Conservation (phyloP, 2,797 vertebrate genomes). For the Mionectes olivaceus region DNA sequence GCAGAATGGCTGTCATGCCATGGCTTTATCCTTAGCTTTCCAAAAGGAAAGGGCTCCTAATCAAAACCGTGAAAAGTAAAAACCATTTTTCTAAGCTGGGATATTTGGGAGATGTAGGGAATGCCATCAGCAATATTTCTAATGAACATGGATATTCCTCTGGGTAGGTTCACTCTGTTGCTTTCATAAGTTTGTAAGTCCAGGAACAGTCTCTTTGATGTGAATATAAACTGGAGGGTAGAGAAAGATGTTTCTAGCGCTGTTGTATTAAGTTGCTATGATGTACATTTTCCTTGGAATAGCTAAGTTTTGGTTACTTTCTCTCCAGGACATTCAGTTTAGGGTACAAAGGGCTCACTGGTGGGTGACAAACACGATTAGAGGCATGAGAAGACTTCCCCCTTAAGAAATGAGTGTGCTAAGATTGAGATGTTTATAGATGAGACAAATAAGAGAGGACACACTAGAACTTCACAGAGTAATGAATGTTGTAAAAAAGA, state of each 20-base stretch:
- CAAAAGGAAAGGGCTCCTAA: not conserved
- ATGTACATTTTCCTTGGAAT: not conserved
- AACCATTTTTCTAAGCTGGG: not conserved
- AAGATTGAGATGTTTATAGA: conserved; percentile 45
- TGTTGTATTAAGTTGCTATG: not conserved
- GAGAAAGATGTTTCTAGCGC: not conserved
- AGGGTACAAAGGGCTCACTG: not conserved
- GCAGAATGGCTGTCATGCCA: not conserved
- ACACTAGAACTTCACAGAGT: not conserved
- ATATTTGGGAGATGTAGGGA: not conserved
- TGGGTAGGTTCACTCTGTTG: not conserved
- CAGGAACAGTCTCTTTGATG: not conserved
- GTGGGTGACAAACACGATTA: not conserved
- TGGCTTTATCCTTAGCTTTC: not conserved
- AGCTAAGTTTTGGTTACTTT: not conserved
- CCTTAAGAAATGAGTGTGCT: not conserved
- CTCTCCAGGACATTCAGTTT: not conserved
- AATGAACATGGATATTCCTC: not conserved
- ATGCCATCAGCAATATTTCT: not conserved
- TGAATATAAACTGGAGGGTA: not conserved
- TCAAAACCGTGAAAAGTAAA: not conserved
- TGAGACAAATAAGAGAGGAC: conserved; percentile 35
- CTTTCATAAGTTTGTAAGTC: not conserved
- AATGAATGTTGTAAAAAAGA: conserved; percentile 13
- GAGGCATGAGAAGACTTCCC: not conserved